Base-by-base conservation (phyloP, 2,113 vertebrate species). In the Grammomys dolichurus region DNA sequence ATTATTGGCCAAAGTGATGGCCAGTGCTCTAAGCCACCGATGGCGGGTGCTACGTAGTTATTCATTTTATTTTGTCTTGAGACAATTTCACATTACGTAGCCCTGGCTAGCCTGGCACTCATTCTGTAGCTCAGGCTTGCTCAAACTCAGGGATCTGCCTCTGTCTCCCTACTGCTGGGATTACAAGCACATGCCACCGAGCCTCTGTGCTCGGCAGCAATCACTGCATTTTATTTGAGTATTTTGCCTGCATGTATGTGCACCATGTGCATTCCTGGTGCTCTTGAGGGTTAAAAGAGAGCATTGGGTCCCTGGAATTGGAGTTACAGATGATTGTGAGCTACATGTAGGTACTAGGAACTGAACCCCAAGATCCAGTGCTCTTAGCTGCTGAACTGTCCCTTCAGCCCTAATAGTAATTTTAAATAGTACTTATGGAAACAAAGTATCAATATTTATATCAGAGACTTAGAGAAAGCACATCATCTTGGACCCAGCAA, bases 351-450 rank as follows among this genome's bases (percentile, higher is more conserved):
- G 36, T 22, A 5, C 20, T 58, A 6, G 80, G n/a, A 43, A 63
- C 56, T 1, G n/a, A 63, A 60, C 56, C 12, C 24, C 22, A 63
- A 40, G 13, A 80, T 5, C 17, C 54, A 36, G 77, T 20, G 48
- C 48, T 77, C 75, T 17, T 6, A 51, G 51, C 7, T 36, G 77
- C 8, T 56, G 77, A 43, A 5, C 56, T 24, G 13, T 28, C 80
- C 9, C 13, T 31, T 40, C 46, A 17, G 7, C 56, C 13, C n/a
- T 16, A 84, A 10, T 63, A 63, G 58, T 11, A 65, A 85, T 85
- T 31, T 65, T 63, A 65, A 46, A 9, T 9, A 94, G 89, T 40
- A 4, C 60, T 87, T 95, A 90, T 85, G 26, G 67, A 94, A 95
- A 93, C 58, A 90, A 11, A 22, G 40, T 73, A 73, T 19, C 70